These are phyloP conservation scores for Neolamprologus falcicula DNA, from an alignment of 2,113 vertebrate genomes.

Conservation along the genomic window DNA sequence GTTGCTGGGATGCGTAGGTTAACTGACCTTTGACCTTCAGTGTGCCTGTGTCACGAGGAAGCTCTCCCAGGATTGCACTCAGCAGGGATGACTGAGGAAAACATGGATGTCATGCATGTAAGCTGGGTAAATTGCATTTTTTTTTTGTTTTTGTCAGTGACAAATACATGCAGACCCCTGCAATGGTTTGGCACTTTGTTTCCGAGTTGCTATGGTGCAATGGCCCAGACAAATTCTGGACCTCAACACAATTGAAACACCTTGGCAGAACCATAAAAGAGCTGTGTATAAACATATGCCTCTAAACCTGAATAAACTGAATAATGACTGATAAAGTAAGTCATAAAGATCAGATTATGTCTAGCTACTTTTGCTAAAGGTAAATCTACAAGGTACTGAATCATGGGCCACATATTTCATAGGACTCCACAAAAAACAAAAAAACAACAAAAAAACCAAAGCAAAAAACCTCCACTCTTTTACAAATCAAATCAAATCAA, in stretches of 20 bases:
- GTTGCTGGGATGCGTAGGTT: slow-evolving; percentile 91
- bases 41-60: slow-evolving; percentile 74
- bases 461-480: not conserved
- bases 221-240: not conserved
- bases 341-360: not conserved
- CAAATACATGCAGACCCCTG: not conserved
- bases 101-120: not conserved
- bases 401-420: not conserved
- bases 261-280: not conserved
- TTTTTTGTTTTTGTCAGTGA: not conserved
- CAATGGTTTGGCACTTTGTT: not conserved
- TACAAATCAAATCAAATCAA: not conserved
- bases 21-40: slow-evolving; percentile 78
- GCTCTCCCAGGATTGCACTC: slow-evolving; percentile 84
- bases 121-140: not conserved
- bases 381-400: not conserved
- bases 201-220: not conserved
- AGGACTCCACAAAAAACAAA: not conserved
- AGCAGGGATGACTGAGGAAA: slow-evolving; percentile 84
- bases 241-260: not conserved
- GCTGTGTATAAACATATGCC: not conserved
- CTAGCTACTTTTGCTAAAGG: not conserved
- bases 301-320: not conserved
- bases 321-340: not conserved
- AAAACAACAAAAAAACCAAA: not conserved